Evolutionary conservation across 2,888 invertebrate species (phyloP), one percentile per base, ranked within the genome.

Genomic region (Azorinus chamasolen): DNA sequence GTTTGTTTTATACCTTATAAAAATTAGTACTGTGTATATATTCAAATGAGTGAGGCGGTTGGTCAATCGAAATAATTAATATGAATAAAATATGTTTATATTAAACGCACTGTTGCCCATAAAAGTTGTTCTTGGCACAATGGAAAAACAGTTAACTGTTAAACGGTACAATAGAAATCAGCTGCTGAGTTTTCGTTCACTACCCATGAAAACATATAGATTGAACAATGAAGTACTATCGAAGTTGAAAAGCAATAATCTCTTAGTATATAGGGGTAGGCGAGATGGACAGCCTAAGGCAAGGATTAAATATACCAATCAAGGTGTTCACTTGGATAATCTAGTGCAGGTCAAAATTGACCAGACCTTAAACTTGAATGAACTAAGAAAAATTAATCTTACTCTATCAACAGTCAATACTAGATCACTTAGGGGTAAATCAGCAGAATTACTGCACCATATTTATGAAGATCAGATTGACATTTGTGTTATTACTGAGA

Each of bases 331-430:
- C 43, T 32, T 2, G 37, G 39, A 43, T 14, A 73, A 73, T 20
- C 46, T 65, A 18, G 53, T 18, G 22, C 45, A 69, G 25, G 32
- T 69, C 18, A 59, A 69, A 45, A 12, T 53, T 37, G 69, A 69
- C 37, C 50, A 18, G n/a, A 61, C 69, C 43, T 18, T 59, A 32
- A 37, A 20, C 18, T 22, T 69, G 14, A 59, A 69, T 51, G 45
- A 51, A 18, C 20, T 51, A 24, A 59, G 69, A 41, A 61, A 61
- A 54, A 59, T 24, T 45, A 59, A 43, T 16, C n/a, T 73, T 10
- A 50, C 22, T n/a, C 16, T 66, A 18, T 73, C 73, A 62, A 73
- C 66, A 25, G 66, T 73, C 8, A 66, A 66, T 32, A 61, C 66
- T 1, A 66, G 66, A 54, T 66, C 73, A 14, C 18, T 73, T 27